These are phyloP conservation scores for Eueremaeus valkanovi DNA, from an alignment of 2,888 invertebrate genomes.

Conservation along the genomic window DNA sequence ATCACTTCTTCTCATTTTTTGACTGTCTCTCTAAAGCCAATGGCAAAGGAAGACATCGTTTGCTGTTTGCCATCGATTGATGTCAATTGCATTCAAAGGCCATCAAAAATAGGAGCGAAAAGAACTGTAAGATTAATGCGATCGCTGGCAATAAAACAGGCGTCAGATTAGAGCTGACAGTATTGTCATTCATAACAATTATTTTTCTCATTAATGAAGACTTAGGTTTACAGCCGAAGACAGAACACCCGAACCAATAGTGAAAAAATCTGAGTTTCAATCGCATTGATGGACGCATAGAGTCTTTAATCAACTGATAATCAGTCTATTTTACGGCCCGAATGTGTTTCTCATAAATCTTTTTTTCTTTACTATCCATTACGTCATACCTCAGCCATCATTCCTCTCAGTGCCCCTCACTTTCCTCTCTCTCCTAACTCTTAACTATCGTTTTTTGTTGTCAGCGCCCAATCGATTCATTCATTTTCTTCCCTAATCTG, in stretches of 20 bases:
- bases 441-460: no score
- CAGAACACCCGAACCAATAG: background rate
- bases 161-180: slow-evolving; percentile 1
- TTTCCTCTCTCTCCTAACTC: no score
- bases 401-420: background rate
- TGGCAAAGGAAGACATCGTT: background rate
- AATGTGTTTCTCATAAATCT: background rate
- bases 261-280: no score
- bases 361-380: background rate
- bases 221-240: background rate
- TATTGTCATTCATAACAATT: slow-evolving; percentile 17
- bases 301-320: background rate
- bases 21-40: background rate
- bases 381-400: background rate
- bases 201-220: slow-evolving; percentile 16
- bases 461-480: background rate
- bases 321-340: background rate
- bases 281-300: background rate
- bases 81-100: background rate
- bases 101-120: no score
- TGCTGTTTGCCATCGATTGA: background rate
- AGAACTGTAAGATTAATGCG: background rate
- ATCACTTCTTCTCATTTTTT: background rate
- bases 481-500: background rate
- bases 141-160: background rate